Conservation (phyloP, 2,888 invertebrate genomes). For the Micoletzkya japonica region DNA sequence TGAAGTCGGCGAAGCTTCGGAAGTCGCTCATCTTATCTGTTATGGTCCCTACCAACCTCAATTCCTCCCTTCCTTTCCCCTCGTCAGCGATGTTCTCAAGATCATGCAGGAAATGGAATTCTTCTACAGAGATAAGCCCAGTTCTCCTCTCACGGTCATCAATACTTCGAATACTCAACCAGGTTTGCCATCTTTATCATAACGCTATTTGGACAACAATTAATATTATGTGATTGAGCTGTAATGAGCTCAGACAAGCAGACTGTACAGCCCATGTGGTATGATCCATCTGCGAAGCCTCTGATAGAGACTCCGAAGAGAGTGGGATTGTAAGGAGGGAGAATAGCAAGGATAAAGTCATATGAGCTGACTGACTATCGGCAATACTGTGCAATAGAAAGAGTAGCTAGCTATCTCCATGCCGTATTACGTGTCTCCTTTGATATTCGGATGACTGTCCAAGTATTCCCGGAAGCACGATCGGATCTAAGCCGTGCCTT, state of each 20-base stretch:
- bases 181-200: too few species aligned
- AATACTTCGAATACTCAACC: too few species aligned
- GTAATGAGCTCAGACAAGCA: slow-evolving; percentile 13
- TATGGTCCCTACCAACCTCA: too few species aligned
- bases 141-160: too few species aligned
- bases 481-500: slow-evolving; percentile 39
- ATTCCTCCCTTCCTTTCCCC: too few species aligned
- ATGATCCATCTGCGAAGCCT: slow-evolving; percentile 23
- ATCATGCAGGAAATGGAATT: too few species aligned
- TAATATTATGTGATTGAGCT: too few species aligned
- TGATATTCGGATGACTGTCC: slow-evolving; percentile 54
- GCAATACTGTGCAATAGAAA: background rate
- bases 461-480: slow-evolving; percentile 57
- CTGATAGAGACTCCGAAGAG: slow-evolving; percentile 19
- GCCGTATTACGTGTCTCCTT: slow-evolving; percentile 48
- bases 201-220: too few species aligned
- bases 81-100: too few species aligned
- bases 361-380: background rate
- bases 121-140: too few species aligned
- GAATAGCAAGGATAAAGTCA: background rate
- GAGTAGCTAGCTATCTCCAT: background rate
- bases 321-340: background rate
- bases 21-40: too few species aligned
- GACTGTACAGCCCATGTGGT: slow-evolving; percentile 1
- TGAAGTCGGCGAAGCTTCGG: too few species aligned